These are phyloP conservation scores for Sclerodermus sp. DNA, from an alignment of 2,888 invertebrate genomes.

Conservation along the genomic window DNA sequence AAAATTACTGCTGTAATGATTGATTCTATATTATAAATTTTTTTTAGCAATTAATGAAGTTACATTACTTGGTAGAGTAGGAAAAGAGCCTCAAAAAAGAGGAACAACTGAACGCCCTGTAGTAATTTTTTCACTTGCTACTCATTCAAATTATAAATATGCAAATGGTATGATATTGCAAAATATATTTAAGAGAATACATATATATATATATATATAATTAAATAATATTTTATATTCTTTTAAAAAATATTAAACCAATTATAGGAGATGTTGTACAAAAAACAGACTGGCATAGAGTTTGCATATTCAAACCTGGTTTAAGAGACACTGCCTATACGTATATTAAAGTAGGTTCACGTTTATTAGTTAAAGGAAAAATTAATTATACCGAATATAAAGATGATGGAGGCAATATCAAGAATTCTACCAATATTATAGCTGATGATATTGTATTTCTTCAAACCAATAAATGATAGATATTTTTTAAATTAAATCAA, in stretches of 20 bases:
- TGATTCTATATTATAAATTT: slow-evolving; percentile 4
- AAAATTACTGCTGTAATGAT: no score
- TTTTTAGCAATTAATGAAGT: slow-evolving; percentile 79
- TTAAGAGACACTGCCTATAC: slow-evolving; percentile 78
- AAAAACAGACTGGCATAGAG: slow-evolving; percentile 89
- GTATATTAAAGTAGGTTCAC: slow-evolving; percentile 82
- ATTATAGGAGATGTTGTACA: slow-evolving; percentile 77
- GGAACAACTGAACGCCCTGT: slow-evolving; percentile 83
- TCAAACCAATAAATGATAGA: slow-evolving; percentile 31
- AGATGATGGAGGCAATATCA: slow-evolving; percentile 72
- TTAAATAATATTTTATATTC: neutral
- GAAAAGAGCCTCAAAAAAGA: slow-evolving; percentile 84
- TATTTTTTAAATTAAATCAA: no score
- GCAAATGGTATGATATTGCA: slow-evolving; percentile 47
- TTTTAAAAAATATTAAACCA: neutral
- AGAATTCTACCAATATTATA: slow-evolving; percentile 76
- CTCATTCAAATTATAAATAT: slow-evolving; percentile 79
- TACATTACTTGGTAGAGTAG: slow-evolving; percentile 82
- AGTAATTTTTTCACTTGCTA: slow-evolving; percentile 86
- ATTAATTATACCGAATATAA: slow-evolving; percentile 84
- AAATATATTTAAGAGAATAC: neutral
- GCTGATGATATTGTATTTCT: slow-evolving; percentile 87
- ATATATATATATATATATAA: neutral
- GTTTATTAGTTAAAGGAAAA: slow-evolving; percentile 80
- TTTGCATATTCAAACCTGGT: slow-evolving; percentile 83